Conservation (phyloP, 2,888 invertebrate species). For the Fissipunctia ypsillon region DNA sequence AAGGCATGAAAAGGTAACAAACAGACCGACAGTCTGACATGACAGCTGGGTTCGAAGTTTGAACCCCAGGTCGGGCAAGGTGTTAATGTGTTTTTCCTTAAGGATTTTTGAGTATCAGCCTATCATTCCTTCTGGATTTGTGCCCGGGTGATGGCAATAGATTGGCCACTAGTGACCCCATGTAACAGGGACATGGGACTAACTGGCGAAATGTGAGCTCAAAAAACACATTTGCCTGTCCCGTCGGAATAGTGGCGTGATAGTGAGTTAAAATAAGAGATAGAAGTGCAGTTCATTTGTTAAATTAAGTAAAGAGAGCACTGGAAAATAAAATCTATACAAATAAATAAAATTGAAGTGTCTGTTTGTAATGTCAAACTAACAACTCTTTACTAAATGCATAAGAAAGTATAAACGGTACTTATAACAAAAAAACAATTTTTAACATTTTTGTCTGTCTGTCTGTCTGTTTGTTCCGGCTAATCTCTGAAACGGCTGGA, state of each 20-base stretch:
- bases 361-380: too few species aligned
- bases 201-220: background rate
- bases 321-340: background rate
- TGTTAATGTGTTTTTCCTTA: background rate
- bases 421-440: too few species aligned
- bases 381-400: too few species aligned
- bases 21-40: too few species aligned
- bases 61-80: background rate
- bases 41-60: background rate
- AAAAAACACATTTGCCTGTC: background rate
- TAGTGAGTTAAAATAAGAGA: background rate
- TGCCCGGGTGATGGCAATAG: background rate
- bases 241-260: background rate
- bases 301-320: background rate
- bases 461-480: too few species aligned
- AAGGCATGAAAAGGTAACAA: too few species aligned
- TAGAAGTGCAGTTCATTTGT: background rate
- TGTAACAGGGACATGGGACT: background rate
- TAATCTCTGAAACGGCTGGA: too few species aligned
- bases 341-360: too few species aligned
- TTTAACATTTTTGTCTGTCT: too few species aligned
- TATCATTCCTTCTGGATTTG: background rate
- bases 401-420: too few species aligned
- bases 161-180: background rate
- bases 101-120: background rate